Evolutionary conservation across 2,113 vertebrate genomes (phyloP), one percentile per base, ranked within the genome.

Genomic region (Coregonus clupeaformis): DNA sequence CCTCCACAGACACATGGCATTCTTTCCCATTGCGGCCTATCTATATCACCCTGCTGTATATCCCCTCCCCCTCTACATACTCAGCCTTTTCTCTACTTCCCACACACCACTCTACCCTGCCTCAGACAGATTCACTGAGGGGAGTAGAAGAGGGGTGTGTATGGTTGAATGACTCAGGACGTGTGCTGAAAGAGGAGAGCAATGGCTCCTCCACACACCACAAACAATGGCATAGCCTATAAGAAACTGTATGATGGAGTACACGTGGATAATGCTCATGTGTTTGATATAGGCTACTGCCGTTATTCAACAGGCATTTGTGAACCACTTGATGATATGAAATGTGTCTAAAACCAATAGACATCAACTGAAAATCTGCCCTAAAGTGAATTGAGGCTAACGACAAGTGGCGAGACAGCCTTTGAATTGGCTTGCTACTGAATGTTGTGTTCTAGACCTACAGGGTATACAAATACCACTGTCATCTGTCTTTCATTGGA

Each of bases 11-110:
- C 78, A 83, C 79, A 77, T 68, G 14, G 85, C 89, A 90, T 90
- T 90, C 90, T 85, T 89, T 79, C 74, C 77, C 77, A 64, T 86
- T 87, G 86, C 84, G 82, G 86, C 85, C 57, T 84, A 80, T 88
- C 83, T 88, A 72, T 81, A 80, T 87, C 86, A 82, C 87, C 81
- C 80, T 83, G 81, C 62, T 87, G 82, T 86, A 83, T 81, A 87
- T 87, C 86, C 72, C 73, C 60, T 71, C 83, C 83, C 83, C 74
- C 83, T 84, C 79, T 69, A 52, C 67, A 60, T 66, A 36, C 64
- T 68, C 63, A 20, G 52, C 78, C 52, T 64, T 60, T 68, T 74
- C 80, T 84, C 79, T 83, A 88, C 82, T 87, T 89, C 86, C 77
- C 80, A 74, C 79, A 24, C 76, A 77, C 63, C 68, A 73, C 82